Evolutionary conservation across 2,113 vertebrate species (phyloP), one percentile per base, ranked within the genome.

Genomic region (Urocolius indicus): DNA sequence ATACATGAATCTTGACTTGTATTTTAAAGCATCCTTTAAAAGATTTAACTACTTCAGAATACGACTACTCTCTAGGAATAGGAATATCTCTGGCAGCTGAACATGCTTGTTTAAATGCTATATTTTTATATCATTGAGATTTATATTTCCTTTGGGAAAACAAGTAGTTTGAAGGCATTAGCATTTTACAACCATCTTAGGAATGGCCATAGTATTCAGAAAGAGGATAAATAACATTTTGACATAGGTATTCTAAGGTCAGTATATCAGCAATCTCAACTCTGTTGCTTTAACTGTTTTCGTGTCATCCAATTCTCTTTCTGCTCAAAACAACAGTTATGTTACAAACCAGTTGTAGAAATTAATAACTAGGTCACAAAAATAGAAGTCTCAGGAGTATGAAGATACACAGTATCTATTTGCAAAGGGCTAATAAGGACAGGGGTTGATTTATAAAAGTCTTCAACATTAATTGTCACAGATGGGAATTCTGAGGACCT

Each of bases 361-460:
- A 98, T 98, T 98, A 98, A 97, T 98, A 98, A 98, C 92, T 95
- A 90, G 95, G 93, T 95, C 90, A 95, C 97, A 96, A 94, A 95
- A 87, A 27, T 18, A 61, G 71, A 83, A 85, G 38, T 71, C 93
- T 94, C 11, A 5, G 96, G 96, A 96, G 96, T 94, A 95, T 84
- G 94, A 89, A 97, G 97, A 97, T 96, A 96, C 85, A 81, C 65
- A 81, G 26, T 88, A 97, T 82, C 89, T 97, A 54, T 97, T 96
- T 97, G 96, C 87, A 96, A 94, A 97, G 95, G 97, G 96, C 97
- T 97, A 94, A 96, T 95, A 98, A 98, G 98, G 96, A 98, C 92
- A 96, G 67, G 87, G 82, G 83, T 82, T 97, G 98, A 97, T 98
- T 97, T 98, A 96, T 97, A 89, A 92, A 96, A 95, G 94, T 95